Conservation (phyloP, 2,888 invertebrate genomes). For the Trimorus sp. region DNA sequence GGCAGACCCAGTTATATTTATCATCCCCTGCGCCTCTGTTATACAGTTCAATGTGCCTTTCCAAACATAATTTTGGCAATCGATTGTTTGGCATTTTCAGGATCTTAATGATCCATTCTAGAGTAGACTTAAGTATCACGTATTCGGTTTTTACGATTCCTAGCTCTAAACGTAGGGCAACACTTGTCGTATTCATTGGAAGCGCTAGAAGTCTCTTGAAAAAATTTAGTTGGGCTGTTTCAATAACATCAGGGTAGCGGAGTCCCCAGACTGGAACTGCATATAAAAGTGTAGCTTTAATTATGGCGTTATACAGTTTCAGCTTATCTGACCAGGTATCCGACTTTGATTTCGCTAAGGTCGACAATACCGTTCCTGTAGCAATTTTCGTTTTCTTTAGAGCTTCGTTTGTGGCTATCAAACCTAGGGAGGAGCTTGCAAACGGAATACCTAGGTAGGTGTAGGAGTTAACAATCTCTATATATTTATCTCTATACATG, state of each 20-base stretch:
- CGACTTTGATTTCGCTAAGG: conserved; percentile 1
- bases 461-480: conserved; percentile 29
- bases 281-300: conserved; percentile 38
- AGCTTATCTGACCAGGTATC: conserved; percentile 21
- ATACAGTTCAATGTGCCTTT: not conserved
- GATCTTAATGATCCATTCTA: conserved; percentile 6
- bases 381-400: conserved; percentile 23
- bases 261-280: conserved; percentile 20
- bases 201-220: conserved; percentile 12
- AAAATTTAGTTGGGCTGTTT: conserved; percentile 6
- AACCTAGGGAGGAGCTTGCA: conserved; percentile 18
- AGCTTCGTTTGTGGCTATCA: conserved; percentile 17
- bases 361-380: conserved; percentile 9
- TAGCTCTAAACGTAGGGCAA: conserved; percentile 30
- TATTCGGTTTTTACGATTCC: conserved; percentile 15
- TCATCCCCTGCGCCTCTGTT: not conserved
- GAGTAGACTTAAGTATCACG: not conserved
- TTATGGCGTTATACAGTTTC: conserved; percentile 18
- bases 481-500: conserved; percentile 1
- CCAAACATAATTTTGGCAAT: not conserved
- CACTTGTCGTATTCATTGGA: conserved; percentile 5
- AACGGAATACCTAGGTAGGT: conserved; percentile 32
- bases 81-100: conserved; percentile 4
- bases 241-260: not conserved
- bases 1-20: conserved; percentile 20